Percentiles rank a stretch among this genome's conserved stretches.
Conservation (phyloP, 2,797 vertebrate species). For the Molothrus aeneus region DNA sequence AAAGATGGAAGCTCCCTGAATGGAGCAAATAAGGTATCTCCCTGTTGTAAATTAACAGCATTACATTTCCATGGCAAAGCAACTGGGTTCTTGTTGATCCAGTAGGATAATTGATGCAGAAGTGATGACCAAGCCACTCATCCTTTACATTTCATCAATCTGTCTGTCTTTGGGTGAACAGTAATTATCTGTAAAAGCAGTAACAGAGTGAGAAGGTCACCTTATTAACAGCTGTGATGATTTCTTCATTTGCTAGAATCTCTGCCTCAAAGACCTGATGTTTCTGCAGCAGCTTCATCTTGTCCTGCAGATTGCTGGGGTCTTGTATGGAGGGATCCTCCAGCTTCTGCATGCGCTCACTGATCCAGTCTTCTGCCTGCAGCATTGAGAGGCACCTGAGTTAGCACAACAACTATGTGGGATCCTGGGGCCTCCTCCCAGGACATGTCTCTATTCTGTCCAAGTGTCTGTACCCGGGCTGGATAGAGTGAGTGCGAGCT, state of each 20-base stretch:
- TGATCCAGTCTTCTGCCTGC: slow-evolving; percentile 87
- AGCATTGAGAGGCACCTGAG: neutral
- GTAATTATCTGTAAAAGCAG: neutral
- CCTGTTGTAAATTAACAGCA: neutral
- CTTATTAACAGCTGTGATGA: slow-evolving; percentile 80
- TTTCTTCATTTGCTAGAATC: slow-evolving; percentile 83
- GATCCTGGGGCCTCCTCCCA: neutral
- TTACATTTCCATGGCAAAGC: neutral
- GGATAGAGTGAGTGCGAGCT: neutral
- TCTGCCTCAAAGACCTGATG: slow-evolving; percentile 90
- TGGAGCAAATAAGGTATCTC: neutral
- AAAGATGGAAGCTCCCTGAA: neutral
- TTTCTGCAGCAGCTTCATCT: slow-evolving; percentile 86
- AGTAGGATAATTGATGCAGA: neutral
- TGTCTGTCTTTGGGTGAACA: neutral
- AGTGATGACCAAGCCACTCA: neutral
- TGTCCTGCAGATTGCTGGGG: slow-evolving; percentile 79
- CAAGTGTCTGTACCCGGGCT: neutral
- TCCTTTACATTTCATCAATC: neutral
- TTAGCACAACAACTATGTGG: neutral
- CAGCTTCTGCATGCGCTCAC: slow-evolving; percentile 83
- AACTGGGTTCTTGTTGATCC: neutral
- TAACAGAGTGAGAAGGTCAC: slow-evolving; percentile 29
- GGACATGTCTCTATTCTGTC: neutral
- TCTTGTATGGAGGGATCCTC: slow-evolving; percentile 79